Base-by-base conservation (phyloP, 2,888 invertebrate genomes). In the Callyntrura sp. region DNA sequence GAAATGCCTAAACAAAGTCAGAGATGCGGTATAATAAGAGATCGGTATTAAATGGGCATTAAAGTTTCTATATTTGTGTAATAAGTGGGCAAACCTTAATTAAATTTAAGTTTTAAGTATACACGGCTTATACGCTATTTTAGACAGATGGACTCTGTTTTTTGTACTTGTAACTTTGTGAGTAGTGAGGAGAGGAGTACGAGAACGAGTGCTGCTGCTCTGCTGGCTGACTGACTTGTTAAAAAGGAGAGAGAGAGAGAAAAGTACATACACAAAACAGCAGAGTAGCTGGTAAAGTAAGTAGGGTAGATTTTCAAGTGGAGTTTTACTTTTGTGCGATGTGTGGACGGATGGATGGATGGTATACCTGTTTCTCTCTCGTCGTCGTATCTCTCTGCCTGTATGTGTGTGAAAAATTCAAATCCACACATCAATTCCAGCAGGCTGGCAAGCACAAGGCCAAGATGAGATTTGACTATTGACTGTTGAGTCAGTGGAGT, bases 21-120 rank as follows among this genome's bases (percentile, higher is more conserved):
- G 14, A 65, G 28, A 28, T 14, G 23, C 20, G n/a, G 17, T 17
- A 60, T 6, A 60, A 60, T 23, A 20, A 17, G 11, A 60, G 12
- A 23, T 23, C 23, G 6, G 17, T 62, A 11, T 60, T 60, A 4
- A 35, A 35, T 35, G 12, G 9, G 28, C 14, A 28, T 1, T 73
- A 17, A 73, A 43, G n/a, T 20, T 2, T 43, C 17, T 43, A 17
- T 73, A 45, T 73, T 9, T 20, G 17, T 43, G 12, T 70, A 43
- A 17, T 70, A 23, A 45, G 73, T 45, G 17, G 20, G 78, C 78
- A 78, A 78, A 78, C 78, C 78, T 78, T 78, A 78, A 78, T 78
- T 78, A 78, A 78, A 78, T 78, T 78, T 55, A 78, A 57, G 9
- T 51, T 78, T n/a, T 78, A 78, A 78, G 78, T 78, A 78, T 78